Conservation (phyloP, 2,797 vertebrate species). For the Sphaeramia orbicularis region DNA sequence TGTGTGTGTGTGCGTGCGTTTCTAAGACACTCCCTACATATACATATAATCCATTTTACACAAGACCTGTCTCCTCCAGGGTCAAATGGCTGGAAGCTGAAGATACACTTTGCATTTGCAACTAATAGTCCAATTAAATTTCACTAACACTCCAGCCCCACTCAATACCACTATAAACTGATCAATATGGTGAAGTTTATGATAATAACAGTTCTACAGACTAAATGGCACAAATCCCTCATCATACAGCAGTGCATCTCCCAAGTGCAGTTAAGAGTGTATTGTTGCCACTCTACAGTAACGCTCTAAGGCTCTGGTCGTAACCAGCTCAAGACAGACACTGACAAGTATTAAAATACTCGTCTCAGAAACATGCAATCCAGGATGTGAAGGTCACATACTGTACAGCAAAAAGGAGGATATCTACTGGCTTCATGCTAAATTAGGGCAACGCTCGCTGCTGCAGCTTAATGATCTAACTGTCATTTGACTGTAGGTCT, state of each 20-base stretch:
- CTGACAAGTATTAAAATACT: slow-evolving; percentile 55
- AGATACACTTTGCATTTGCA: too few species aligned
- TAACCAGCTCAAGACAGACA: slow-evolving; percentile 36
- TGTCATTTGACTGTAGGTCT: slow-evolving; percentile 71
- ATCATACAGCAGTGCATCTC: slow-evolving; percentile 6
- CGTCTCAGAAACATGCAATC: slow-evolving; percentile 32
- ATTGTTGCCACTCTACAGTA: slow-evolving; percentile 25
- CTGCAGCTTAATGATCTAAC: slow-evolving; percentile 74
- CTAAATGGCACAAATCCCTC: not conserved
- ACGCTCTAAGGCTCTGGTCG: slow-evolving; percentile 25
- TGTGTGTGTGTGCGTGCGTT: too few species aligned
- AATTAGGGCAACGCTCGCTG: slow-evolving; percentile 64
- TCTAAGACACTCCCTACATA: too few species aligned
- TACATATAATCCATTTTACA: too few species aligned
- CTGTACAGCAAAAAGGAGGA: slow-evolving; percentile 34
- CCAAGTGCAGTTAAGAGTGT: slow-evolving; percentile 1
- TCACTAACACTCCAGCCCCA: too few species aligned
- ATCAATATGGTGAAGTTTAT: not conserved
- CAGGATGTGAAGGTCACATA: slow-evolving; percentile 69
- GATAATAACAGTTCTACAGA: not conserved
- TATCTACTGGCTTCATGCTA: slow-evolving; percentile 65
- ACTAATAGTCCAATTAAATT: too few species aligned
- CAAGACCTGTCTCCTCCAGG: too few species aligned
- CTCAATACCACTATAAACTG: not conserved
- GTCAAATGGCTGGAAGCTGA: too few species aligned